Conservation (phyloP, 1,140 invertebrate species). For the Zaprionus ghesquierei region DNA sequence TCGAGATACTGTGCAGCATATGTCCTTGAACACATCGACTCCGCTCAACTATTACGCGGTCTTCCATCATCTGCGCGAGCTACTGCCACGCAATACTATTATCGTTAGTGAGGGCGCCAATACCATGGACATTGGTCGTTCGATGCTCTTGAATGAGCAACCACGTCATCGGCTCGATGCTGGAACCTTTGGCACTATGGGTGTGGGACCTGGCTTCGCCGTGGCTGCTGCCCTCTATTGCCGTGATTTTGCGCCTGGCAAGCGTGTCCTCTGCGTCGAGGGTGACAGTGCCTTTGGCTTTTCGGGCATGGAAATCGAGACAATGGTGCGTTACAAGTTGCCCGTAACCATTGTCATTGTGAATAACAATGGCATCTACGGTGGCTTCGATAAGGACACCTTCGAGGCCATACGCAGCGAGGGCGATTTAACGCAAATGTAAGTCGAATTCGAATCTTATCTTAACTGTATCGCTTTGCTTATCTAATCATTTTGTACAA, state of each 20-base stretch:
- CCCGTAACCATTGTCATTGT: slow-evolving; percentile 95
- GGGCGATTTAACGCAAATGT: slow-evolving; percentile 87
- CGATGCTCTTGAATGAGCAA: slow-evolving; percentile 91
- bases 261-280: slow-evolving; percentile 93
- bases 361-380: slow-evolving; percentile 98
- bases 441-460: slow-evolving; percentile 68
- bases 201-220: slow-evolving; percentile 96
- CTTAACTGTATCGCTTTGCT: slow-evolving; percentile 20
- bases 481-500: slow-evolving; percentile 54
- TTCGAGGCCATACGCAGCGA: slow-evolving; percentile 88
- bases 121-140: slow-evolving; percentile 98
- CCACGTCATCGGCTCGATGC: slow-evolving; percentile 94
- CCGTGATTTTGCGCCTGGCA: slow-evolving; percentile 89
- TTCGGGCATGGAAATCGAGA: slow-evolving; percentile 98
- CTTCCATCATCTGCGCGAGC: slow-evolving; percentile 90
- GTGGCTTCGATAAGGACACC: slow-evolving; percentile 90
- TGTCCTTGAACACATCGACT: slow-evolving; percentile 85
- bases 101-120: slow-evolving; percentile 99
- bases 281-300: slow-evolving; percentile 99
- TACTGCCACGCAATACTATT: slow-evolving; percentile 91
- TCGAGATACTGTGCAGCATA: slow-evolving; percentile 84
- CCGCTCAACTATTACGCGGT: slow-evolving; percentile 97
- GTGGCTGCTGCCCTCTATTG: slow-evolving; percentile 96
- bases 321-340: slow-evolving; percentile 96
- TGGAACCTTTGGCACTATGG: slow-evolving; percentile 98